Percentiles rank a stretch among this genome's conserved stretches.
Evolutionary conservation across 2,113 vertebrate genomes (phyloP).

Genomic region (Brachionichthys hirsutus): DNA sequence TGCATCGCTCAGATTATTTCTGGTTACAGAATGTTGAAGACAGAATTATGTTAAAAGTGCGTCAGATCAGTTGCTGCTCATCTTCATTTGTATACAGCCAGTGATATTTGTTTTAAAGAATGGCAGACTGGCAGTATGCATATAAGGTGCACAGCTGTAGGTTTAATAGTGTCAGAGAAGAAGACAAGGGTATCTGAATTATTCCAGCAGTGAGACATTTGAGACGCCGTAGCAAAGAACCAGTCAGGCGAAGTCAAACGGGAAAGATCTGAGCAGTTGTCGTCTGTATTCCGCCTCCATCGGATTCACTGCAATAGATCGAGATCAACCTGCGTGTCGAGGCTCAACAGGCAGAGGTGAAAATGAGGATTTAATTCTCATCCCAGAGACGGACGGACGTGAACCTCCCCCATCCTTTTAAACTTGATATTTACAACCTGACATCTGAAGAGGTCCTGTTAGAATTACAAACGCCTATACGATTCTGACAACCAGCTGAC

Average conservation of each 20-base stretch:
- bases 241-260: conserved; percentile 32
- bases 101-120: conserved; percentile 1
- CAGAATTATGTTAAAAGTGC: too few species aligned
- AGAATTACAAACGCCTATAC: conserved; percentile 45
- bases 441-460: conserved; percentile 11
- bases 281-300: neutral
- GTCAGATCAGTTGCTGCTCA: too few species aligned
- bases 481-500: conserved; percentile 5
- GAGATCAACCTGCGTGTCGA: neutral
- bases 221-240: neutral
- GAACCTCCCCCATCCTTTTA: neutral
- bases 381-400: too few species aligned
- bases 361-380: too few species aligned
- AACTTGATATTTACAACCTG: conserved; percentile 43
- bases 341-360: neutral
- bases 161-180: conserved; percentile 21
- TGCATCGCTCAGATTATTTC: too few species aligned
- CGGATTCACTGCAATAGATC: neutral
- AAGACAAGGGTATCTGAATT: conserved; percentile 3
- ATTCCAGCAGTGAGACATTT: conserved; percentile 1
- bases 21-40: too few species aligned
- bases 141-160: too few species aligned
- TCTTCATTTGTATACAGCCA: too few species aligned
- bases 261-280: neutral
- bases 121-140: too few species aligned